Evolutionary conservation across 2,797 vertebrate species (phyloP), one percentile per base, ranked within the genome.

Genomic region (Danio albolineatus): DNA sequence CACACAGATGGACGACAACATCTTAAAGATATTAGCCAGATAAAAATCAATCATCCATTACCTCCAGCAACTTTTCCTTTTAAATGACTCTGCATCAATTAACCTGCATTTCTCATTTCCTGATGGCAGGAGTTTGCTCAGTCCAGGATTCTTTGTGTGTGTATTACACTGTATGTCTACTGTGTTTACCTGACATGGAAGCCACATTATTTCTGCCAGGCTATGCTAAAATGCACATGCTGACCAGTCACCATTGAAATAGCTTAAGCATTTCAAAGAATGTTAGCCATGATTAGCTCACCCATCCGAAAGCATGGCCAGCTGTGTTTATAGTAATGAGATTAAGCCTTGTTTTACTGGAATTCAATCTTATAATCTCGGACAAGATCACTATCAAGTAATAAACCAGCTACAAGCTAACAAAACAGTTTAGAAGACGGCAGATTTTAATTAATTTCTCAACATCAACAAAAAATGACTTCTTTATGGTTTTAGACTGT

Each of bases 11-110:
- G 9, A 39, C 10, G 56, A 36, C n/a, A 53, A 64, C 73, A 80
- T 82, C 69, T 82, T 85, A 62, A 36, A 65, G 69, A 73, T 67
- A 76, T 73, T 69, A 69, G 13, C 14, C 60, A 21, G 41, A 78
- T 66, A 76, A 46, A 82, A 82, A 41, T 64, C 19, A 39, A 39
- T 49, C 39, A 21, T 16, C 38, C 19, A 53, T 7, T n/a, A 71
- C 51, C 44, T 73, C 73, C n/a, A 17, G 67, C 51, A 38, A 38
- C 44, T 49, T 74, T 51, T 19, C 51, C 43, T 14, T 2, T 74
- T 61, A 49, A 38, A 60, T 49, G 44, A 48, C 36, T 71, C 13
- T 0, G 44, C 41, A 73, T 12, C 19, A 72, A n/a, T n/a, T n/a
- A n/a, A n/a, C 71, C 43, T 17, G 48, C 61, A 49, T 74, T 46